These are phyloP conservation scores for Melanotaenia parkinsoni DNA, from an alignment of 2,797 vertebrate genomes.

Conservation along the genomic window DNA sequence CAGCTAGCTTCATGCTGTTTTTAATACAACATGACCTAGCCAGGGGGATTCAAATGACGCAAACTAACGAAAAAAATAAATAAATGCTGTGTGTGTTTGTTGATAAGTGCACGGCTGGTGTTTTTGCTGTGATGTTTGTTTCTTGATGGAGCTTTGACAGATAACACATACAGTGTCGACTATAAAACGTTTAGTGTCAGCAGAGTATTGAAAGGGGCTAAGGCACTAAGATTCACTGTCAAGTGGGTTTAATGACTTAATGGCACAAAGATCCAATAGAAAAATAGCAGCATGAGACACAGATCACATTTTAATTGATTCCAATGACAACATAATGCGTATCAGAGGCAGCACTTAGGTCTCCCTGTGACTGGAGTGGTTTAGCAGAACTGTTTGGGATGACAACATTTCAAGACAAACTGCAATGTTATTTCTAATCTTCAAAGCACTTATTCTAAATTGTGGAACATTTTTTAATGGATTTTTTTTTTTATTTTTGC, in stretches of 20 bases:
- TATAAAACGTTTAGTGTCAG: constrained; percentile 49
- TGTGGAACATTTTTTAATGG: constrained; percentile 3
- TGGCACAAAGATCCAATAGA: constrained; percentile 41
- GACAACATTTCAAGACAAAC: constrained; percentile 3
- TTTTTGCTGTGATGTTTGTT: constrained; percentile 33
- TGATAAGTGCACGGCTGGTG: constrained; percentile 28
- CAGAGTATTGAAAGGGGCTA: constrained; percentile 42
- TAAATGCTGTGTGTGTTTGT: constrained; percentile 20
- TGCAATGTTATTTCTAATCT: constrained; percentile 10
- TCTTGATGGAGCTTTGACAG: constrained; percentile 48
- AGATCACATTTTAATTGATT: constrained; percentile 60
- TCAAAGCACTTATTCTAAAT: constrained; percentile 4
- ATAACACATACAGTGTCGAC: constrained; percentile 35
- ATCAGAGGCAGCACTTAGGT: constrained; percentile 15
- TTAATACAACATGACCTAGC: constrained; percentile 69
- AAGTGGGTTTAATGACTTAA: constrained; percentile 51
- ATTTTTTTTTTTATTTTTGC: not conserved
- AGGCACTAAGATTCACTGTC: constrained; percentile 43
- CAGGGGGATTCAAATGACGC: constrained; percentile 50
- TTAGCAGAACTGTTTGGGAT: constrained; percentile 8
- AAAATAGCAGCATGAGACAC: constrained; percentile 41
- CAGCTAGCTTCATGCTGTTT: constrained; percentile 60
- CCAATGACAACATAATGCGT: constrained; percentile 39
- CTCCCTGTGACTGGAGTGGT: constrained; percentile 21
- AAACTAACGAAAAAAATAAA: constrained; percentile 30